These are phyloP conservation scores for Dromococcyx pavoninus DNA, from an alignment of 2,797 vertebrate species.

Conservation along the genomic window DNA sequence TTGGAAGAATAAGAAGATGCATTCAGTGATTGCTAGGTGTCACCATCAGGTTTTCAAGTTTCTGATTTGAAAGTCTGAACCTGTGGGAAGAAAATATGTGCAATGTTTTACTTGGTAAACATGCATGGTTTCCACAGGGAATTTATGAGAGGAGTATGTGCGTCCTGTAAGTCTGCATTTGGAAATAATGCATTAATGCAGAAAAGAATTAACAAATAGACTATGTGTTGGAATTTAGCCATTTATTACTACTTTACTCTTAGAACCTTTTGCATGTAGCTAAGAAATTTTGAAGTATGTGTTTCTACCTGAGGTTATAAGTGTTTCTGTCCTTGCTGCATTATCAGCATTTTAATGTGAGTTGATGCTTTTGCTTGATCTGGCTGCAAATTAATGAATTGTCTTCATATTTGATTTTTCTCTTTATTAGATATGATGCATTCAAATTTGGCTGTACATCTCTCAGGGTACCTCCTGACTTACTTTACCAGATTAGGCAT, in stretches of 20 bases:
- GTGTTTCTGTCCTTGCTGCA: neutral
- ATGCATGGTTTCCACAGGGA: neutral
- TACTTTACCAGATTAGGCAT: conserved; percentile 90
- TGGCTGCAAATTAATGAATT: neutral
- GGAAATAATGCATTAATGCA: neutral
- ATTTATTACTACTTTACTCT: neutral
- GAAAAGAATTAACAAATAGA: neutral
- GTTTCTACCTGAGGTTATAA: neutral
- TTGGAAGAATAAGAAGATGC: neutral
- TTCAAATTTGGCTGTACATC: conserved; percentile 95
- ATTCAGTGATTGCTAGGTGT: neutral
- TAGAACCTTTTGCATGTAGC: neutral
- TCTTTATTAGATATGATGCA: conserved; percentile 85
- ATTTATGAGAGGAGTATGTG: neutral
- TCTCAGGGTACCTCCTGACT: conserved; percentile 88
- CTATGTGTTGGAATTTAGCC: neutral
- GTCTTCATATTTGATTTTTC: conserved; percentile 3
- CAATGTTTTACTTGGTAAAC: neutral
- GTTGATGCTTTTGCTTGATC: neutral
- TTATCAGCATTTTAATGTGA: neutral
- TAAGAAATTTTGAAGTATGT: neutral
- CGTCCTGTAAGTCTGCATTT: neutral
- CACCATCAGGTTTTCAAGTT: neutral
- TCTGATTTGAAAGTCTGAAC: neutral
- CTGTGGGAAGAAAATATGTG: neutral